These are phyloP conservation scores for Frankliniella intonsa DNA, from an alignment of 2,888 invertebrate species.

Conservation along the genomic window DNA sequence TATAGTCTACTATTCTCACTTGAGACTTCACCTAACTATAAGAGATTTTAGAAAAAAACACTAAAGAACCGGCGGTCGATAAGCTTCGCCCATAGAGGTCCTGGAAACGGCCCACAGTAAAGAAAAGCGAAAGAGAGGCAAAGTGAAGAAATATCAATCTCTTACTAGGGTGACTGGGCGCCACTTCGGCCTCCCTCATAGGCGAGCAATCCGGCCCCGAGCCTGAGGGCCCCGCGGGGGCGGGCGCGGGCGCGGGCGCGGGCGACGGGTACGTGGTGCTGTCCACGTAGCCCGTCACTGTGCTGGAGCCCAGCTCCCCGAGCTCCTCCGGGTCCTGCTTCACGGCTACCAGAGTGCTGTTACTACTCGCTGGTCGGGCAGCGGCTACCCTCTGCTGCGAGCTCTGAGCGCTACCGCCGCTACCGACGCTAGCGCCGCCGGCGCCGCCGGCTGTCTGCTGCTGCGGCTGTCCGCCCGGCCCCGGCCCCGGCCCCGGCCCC, in stretches of 20 bases:
- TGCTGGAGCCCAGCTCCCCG: not conserved
- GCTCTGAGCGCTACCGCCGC: slow-evolving; percentile 17
- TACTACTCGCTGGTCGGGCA: not conserved
- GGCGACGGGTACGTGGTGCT: slow-evolving; percentile 38
- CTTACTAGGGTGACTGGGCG: slow-evolving; percentile 39
- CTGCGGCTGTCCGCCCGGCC: not conserved
- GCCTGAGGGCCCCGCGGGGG: not conserved
- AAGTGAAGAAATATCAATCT: slow-evolving; percentile 21
- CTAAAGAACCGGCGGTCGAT: too few species aligned
- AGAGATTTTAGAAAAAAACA: too few species aligned
- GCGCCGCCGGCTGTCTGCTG: not conserved
- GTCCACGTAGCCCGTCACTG: slow-evolving; percentile 38
- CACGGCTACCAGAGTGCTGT: slow-evolving; percentile 15
- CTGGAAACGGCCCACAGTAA: not conserved
- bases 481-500: too few species aligned
- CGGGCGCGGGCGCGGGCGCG: not conserved
- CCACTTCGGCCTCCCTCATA: slow-evolving; percentile 32
- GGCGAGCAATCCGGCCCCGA: slow-evolving; percentile 10
- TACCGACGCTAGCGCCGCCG: not conserved
- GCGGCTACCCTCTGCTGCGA: not conserved
- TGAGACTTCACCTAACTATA: too few species aligned
- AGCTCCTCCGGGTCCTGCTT: slow-evolving; percentile 18
- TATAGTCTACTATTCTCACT: too few species aligned
- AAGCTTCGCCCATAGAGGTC: too few species aligned
- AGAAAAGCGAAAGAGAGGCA: slow-evolving; percentile 10